Percentiles rank a stretch among this genome's conserved stretches.
Evolutionary conservation across 1,140 invertebrate genomes (phyloP).

Genomic region (Neuroterus valhalla): DNA sequence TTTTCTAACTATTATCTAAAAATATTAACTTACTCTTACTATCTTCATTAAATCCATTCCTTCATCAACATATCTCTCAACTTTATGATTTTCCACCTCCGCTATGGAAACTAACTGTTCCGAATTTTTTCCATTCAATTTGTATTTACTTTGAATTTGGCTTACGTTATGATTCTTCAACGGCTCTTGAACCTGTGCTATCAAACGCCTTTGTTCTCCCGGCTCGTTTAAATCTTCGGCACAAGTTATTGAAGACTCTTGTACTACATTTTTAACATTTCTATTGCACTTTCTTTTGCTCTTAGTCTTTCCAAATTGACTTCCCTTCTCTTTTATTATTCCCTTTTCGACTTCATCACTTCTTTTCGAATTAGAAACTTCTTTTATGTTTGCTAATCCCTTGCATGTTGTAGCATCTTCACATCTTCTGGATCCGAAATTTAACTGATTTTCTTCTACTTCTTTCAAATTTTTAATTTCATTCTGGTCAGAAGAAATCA

Average conservation of each 20-base stretch:
- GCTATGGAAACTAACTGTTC: not conserved
- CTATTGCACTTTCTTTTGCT: not conserved
- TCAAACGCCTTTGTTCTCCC: not conserved
- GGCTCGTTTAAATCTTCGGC: not conserved
- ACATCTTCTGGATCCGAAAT: not conserved
- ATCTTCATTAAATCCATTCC: not conserved
- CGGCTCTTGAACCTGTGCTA: not conserved
- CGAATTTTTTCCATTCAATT: not conserved
- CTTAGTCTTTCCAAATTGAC: not conserved
- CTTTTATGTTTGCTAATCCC: not conserved
- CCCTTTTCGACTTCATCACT: not conserved
- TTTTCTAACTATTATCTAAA: not conserved
- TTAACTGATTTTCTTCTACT: slow-evolving; percentile 8
- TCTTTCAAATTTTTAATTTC: too few relatives aligned
- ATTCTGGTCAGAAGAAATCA: not conserved
- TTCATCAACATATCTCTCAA: not conserved
- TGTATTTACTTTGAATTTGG: slow-evolving; percentile 6
- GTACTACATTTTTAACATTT: not conserved
- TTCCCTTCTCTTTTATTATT: not conserved
- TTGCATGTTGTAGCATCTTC: not conserved
- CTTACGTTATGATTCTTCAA: slow-evolving; percentile 3
- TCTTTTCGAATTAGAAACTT: not conserved
- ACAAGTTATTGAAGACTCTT: not conserved
- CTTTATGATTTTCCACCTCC: not conserved
- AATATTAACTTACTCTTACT: slow-evolving; percentile 2